Conservation (phyloP, 2,113 vertebrate genomes). For the Pachycephala philippinensis region DNA sequence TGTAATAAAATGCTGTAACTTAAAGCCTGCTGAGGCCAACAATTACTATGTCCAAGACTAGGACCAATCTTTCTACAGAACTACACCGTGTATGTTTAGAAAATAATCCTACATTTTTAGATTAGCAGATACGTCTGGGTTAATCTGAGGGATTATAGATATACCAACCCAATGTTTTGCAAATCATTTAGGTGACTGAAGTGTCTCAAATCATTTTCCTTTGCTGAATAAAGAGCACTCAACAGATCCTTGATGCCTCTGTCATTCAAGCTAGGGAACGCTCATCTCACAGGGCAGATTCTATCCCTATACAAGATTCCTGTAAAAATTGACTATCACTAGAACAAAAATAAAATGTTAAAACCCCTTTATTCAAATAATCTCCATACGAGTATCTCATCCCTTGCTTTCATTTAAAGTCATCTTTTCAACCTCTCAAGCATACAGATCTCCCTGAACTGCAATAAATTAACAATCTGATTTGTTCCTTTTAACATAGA, state of each 20-base stretch:
- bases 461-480: neutral
- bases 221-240: constrained; percentile 24
- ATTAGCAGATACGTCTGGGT: neutral
- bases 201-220: constrained; percentile 23
- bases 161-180: constrained; percentile 41
- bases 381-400: neutral
- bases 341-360: constrained; percentile 37
- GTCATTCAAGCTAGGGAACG: constrained; percentile 25
- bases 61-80: neutral
- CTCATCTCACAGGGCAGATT: neutral
- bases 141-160: constrained; percentile 14
- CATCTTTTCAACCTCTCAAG: neutral
- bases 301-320: constrained; percentile 30
- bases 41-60: neutral
- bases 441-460: neutral
- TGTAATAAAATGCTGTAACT: neutral
- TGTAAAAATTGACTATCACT: constrained; percentile 45
- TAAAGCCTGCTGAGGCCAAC: neutral
- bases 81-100: neutral
- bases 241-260: constrained; percentile 37
- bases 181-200: constrained; percentile 47
- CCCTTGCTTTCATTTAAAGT: neutral
- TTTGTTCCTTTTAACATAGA: neutral
- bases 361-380: neutral
- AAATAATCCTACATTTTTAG: neutral